Evolutionary conservation across 2,888 invertebrate genomes (phyloP).

Genomic region (Leptodirus hochenwartii): DNA sequence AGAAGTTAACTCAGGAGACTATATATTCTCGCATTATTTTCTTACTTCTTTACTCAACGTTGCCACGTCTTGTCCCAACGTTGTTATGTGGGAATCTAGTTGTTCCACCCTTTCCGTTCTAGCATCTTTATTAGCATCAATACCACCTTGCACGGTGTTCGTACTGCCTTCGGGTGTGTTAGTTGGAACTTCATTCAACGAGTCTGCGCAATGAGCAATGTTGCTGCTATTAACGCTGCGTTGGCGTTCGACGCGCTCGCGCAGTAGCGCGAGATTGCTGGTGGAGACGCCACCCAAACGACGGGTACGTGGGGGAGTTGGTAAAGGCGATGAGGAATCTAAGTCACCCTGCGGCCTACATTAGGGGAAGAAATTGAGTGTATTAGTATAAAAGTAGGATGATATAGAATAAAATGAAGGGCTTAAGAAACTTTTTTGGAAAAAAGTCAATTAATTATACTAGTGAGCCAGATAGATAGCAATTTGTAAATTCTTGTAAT

Average conservation of each 20-base stretch:
- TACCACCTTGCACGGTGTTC: background rate
- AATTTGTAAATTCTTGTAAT: no score
- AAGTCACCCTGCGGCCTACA: no score
- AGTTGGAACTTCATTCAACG: background rate
- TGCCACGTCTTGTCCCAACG: conserved; percentile 71
- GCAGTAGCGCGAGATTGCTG: conserved; percentile 30
- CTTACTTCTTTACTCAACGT: conserved; percentile 64
- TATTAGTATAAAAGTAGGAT: no score
- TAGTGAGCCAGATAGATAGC: no score
- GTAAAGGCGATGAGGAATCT: no score
- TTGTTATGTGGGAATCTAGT: conserved; percentile 65
- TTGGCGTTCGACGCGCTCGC: conserved; percentile 49
- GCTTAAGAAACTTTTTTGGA: no score
- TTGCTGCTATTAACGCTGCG: conserved; percentile 33
- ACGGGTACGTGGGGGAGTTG: conserved; percentile 7
- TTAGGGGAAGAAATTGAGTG: no score
- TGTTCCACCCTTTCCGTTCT: conserved; percentile 43
- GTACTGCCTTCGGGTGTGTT: background rate
- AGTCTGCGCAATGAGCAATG: conserved; percentile 5
- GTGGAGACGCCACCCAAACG: conserved; percentile 25
- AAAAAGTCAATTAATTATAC: no score
- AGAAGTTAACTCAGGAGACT: background rate
- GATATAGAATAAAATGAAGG: no score
- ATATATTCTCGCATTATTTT: no score
- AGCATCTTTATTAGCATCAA: conserved; percentile 1